These are phyloP conservation scores for Gallinago undulata DNA, from an alignment of 2,113 vertebrate genomes.

Conservation along the genomic window DNA sequence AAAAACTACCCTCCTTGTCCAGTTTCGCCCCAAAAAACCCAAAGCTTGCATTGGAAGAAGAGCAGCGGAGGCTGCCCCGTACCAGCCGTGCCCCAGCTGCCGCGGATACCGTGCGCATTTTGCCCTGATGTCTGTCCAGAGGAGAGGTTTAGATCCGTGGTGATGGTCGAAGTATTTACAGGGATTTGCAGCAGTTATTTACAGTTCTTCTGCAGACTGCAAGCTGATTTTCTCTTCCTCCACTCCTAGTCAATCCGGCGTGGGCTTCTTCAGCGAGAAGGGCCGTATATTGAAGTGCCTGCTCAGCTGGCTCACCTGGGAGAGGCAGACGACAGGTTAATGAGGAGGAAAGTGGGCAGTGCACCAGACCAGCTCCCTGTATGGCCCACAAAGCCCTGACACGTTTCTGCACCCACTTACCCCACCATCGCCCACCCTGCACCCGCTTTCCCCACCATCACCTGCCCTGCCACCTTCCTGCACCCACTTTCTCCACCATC, in stretches of 20 bases:
- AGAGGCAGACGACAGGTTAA: neutral
- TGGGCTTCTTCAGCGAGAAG: slow-evolving; percentile 91
- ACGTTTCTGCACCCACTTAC: neutral
- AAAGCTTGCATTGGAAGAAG: neutral
- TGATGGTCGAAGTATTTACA: slow-evolving; percentile 85
- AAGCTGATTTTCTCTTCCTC: slow-evolving; percentile 86
- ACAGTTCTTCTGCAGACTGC: slow-evolving; percentile 82
- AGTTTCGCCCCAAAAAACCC: slow-evolving; percentile 21
- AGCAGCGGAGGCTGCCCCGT: neutral
- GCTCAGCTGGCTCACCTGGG: slow-evolving; percentile 92
- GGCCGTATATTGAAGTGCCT: slow-evolving; percentile 90
- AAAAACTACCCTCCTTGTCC: slow-evolving; percentile 3
- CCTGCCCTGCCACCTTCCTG: neutral
- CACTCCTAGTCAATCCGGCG: slow-evolving; percentile 88
- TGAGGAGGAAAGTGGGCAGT: neutral
- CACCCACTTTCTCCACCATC: neutral
- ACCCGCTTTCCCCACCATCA: neutral
- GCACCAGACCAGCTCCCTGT: neutral
- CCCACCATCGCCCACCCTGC: neutral
- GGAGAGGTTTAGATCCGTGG: slow-evolving; percentile 70
- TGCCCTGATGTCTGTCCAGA: slow-evolving; percentile 49
- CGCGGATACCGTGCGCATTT: neutral
- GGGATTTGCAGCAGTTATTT: slow-evolving; percentile 72
- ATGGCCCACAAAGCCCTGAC: neutral
- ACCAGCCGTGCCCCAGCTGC: slow-evolving; percentile 36